A percentile compares a stretch with the other conserved stretches of the same genome.
Conservation (phyloP, 2,888 invertebrate species). For the Aethes cnicana region DNA sequence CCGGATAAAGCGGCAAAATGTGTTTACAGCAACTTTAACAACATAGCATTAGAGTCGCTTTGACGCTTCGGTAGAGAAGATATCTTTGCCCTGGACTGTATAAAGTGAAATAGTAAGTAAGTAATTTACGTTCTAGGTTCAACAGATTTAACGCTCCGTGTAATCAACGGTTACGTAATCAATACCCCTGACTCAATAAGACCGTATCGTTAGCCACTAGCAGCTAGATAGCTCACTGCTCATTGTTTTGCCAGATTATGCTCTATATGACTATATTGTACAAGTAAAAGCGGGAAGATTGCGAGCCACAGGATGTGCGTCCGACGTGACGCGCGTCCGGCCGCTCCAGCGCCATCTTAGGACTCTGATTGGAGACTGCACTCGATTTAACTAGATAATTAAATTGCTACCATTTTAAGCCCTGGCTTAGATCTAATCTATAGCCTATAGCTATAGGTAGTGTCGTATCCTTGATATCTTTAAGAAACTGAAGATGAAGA, state of each 20-base stretch:
- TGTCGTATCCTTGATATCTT: too few relatives aligned
- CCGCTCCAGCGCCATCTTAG: constrained; percentile 56
- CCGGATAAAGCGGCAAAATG: too few relatives aligned
- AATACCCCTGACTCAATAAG: constrained; percentile 55
- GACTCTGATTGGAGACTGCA: constrained; percentile 46
- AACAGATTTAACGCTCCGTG: constrained; percentile 42
- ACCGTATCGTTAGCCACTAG: constrained; percentile 57
- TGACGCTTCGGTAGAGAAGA: too few relatives aligned
- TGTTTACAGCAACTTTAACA: too few relatives aligned
- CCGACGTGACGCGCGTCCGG: constrained; percentile 71
- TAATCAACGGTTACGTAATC: constrained; percentile 61
- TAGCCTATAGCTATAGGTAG: too few relatives aligned
- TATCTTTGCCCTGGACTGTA: too few relatives aligned
- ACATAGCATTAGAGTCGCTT: too few relatives aligned
- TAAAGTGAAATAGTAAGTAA: too few relatives aligned
- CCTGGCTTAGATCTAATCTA: too few relatives aligned
- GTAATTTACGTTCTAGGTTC: constrained; percentile 39
- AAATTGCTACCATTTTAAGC: constrained; percentile 45
- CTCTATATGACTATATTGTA: constrained; percentile 20
- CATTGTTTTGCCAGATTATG: constrained; percentile 44
- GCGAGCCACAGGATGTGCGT: constrained; percentile 70
- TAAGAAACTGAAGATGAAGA: too few relatives aligned
- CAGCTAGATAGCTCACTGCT: constrained; percentile 48
- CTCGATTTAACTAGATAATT: constrained; percentile 50
- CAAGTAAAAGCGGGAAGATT: constrained; percentile 62